These are phyloP conservation scores for Sminthurides bifidus DNA, from an alignment of 1,140 invertebrate genomes.

Conservation along the genomic window DNA sequence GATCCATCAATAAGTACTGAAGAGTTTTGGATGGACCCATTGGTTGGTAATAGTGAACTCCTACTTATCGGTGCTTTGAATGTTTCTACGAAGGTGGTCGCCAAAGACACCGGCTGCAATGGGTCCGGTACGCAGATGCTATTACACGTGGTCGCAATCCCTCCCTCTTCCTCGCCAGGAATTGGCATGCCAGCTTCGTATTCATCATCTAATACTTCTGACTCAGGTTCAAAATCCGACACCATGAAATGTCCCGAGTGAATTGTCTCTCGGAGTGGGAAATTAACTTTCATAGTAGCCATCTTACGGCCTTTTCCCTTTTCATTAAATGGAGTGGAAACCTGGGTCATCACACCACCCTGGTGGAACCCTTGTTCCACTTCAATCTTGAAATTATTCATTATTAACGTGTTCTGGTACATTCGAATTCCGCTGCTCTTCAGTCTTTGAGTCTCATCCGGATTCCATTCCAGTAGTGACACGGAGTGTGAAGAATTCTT, in stretches of 20 bases:
- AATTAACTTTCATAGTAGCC: conserved; percentile 12
- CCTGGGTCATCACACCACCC: conserved; percentile 15
- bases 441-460: too few species aligned
- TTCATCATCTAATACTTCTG: conserved; percentile 77
- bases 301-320: conserved; percentile 3
- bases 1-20: conserved; percentile 79
- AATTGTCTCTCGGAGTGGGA: conserved; percentile 53
- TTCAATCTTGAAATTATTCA: neutral
- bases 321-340: conserved; percentile 3
- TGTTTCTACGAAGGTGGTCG: neutral
- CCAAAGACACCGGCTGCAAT: neutral
- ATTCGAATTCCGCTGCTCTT: too few species aligned
- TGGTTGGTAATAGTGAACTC: neutral
- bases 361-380: neutral
- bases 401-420: neutral
- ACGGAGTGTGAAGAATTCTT: neutral
- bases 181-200: conserved; percentile 61
- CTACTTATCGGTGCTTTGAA: neutral
- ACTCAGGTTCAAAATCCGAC: conserved; percentile 73
- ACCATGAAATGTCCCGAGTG: conserved; percentile 98
- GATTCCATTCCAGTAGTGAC: too few species aligned
- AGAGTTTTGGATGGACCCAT: conserved; percentile 37
- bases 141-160: neutral
- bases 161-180: conserved; percentile 50
- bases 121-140: neutral